Evolutionary conservation across 1,140 invertebrate genomes (phyloP).

Genomic region (Drosophila nikananu): DNA sequence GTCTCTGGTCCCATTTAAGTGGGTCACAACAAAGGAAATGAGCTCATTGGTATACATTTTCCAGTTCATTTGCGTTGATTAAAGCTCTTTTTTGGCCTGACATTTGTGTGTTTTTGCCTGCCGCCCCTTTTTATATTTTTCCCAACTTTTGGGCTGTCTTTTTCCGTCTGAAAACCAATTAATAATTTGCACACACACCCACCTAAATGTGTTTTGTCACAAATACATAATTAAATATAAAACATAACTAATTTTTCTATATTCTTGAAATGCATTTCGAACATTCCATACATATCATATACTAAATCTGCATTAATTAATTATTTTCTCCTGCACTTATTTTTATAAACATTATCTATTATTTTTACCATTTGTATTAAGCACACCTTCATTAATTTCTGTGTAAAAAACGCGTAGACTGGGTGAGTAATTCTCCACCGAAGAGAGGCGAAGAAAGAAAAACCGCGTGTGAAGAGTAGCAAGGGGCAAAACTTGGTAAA

Average conservation of each 20-base stretch:
- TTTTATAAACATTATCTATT: not conserved
- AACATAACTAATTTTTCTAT: not conserved
- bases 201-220: conserved; percentile 4
- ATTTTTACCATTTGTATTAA: not conserved
- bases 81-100: conserved; percentile 54
- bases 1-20: conserved; percentile 53
- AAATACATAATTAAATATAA: not conserved
- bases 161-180: conserved; percentile 60
- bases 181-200: conserved; percentile 64
- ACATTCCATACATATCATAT: not conserved
- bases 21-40: conserved; percentile 74
- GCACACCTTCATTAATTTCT: conserved; percentile 8
- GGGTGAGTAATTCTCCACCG: conserved; percentile 56
- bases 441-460: conserved; percentile 20
- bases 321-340: not conserved
- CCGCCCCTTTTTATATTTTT: conserved; percentile 10
- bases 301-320: not conserved
- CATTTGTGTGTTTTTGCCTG: conserved; percentile 40
- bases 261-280: not conserved
- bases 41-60: conserved; percentile 82
- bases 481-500: conserved; percentile 50
- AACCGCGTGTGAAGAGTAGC: conserved; percentile 22
- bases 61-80: conserved; percentile 82
- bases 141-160: conserved; percentile 1
- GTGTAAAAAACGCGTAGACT: conserved; percentile 6